phyloP scores from a whole-genome alignment of 2,797 vertebrate genomes.

The Percopsis omiscomaycus region DNA sequence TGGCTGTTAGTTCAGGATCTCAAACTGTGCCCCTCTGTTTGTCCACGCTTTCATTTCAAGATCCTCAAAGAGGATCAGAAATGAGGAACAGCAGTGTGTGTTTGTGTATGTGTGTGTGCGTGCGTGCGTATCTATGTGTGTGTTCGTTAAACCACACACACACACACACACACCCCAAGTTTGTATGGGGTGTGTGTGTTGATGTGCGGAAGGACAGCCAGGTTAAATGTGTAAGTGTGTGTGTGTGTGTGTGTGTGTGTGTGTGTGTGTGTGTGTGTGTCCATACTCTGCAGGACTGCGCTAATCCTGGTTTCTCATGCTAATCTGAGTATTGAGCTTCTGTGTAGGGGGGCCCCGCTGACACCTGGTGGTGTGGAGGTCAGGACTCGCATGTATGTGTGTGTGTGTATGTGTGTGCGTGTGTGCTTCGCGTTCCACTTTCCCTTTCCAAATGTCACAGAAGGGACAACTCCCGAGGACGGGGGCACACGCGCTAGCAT shows the following conservation, averaged over 20 bases:
- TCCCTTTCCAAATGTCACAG: conserved; percentile 77
- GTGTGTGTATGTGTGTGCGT: conserved; percentile 28
- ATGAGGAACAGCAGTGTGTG: background rate
- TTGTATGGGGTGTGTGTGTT: conserved; percentile 1
- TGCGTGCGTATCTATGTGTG: background rate
- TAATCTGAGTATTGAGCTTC: conserved; percentile 72
- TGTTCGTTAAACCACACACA: background rate
- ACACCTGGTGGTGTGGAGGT: conserved; percentile 74
- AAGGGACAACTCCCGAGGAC: conserved; percentile 67
- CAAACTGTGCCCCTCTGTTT: conserved; percentile 15
- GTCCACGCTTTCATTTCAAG: conserved; percentile 4
- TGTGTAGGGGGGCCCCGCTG: conserved; percentile 52
- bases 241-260: conserved; percentile 46
- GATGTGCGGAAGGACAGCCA: background rate
- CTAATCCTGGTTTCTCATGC: conserved; percentile 70
- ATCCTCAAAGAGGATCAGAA: conserved; percentile 14
- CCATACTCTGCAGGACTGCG: conserved; percentile 61
- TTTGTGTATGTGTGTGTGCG: background rate
- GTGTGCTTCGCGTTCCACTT: conserved; percentile 49
- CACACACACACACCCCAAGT: background rate
- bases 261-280: conserved; percentile 40
- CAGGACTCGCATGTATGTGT: conserved; percentile 47
- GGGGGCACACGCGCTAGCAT: conserved; percentile 21
- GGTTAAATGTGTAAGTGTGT: background rate
- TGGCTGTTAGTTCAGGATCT: conserved; percentile 14